Conservation (phyloP, 23 tunicate genomes). For the Trididemnum clinides region DNA sequence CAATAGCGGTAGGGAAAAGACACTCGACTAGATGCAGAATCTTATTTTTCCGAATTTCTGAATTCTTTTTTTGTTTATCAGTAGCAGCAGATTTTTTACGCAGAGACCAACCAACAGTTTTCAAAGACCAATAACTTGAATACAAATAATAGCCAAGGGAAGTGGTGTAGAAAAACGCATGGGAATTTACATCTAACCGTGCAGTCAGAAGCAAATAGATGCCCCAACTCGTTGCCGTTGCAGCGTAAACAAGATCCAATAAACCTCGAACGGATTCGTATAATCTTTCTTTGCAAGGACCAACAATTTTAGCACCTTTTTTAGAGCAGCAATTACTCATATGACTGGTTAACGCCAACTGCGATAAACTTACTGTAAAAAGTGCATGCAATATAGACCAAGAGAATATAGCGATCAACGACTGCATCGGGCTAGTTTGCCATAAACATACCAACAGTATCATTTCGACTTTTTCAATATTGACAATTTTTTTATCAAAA, state of each 20-base stretch:
- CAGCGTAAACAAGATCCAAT: conserved; percentile 56
- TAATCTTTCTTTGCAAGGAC: conserved; percentile 47
- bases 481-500: not conserved
- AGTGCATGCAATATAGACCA: conserved; percentile 63
- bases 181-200: conserved; percentile 70
- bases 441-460: conserved; percentile 65
- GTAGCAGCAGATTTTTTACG: not conserved
- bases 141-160: conserved; percentile 62
- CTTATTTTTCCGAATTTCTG: not conserved
- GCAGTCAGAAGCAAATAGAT: not conserved
- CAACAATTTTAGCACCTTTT: conserved; percentile 37
- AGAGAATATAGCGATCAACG: conserved; percentile 33
- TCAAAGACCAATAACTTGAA: conserved; percentile 61
- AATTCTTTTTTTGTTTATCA: not conserved
- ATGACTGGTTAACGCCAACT: conserved; percentile 58
- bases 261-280: conserved; percentile 57
- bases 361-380: conserved; percentile 49
- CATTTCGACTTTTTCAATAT: too few species aligned
- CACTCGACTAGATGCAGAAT: conserved; percentile 32
- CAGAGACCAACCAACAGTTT: conserved; percentile 11
- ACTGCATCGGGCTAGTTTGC: conserved; percentile 59
- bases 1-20: conserved; percentile 20
- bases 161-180: conserved; percentile 50
- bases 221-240: conserved; percentile 45
- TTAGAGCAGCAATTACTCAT: conserved; percentile 55